Base-by-base conservation (phyloP, 1,140 invertebrate species). In the Chrysoperla carnea region DNA sequence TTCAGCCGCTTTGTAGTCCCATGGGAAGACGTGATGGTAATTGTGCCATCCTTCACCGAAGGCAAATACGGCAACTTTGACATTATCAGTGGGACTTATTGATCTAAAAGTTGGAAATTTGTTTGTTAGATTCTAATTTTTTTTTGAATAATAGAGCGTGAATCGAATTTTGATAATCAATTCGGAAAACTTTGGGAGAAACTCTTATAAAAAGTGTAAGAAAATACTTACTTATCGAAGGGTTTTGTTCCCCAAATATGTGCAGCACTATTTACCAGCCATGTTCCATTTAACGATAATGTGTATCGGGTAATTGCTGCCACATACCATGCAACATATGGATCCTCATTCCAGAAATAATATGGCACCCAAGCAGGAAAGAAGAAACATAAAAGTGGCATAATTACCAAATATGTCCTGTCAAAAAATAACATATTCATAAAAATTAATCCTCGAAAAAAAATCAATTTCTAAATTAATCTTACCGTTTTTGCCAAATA, bases 231-330 rank as follows among this genome's bases (percentile, higher is more conserved):
- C 79, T 72, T 62, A 57, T 87, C 78, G 52, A 83, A 88, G 1
- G 81, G 81, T 48, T 68, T 71, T 37, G 64, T 65, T 8, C 84
- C 84, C 61, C 70, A 82, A 44, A 80, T 68, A 54, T 87, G 83
- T 17, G 83, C 82, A 12, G 70, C 72, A 52, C 76, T 81, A 56
- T 88, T 88, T 2, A 87, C 81, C 31, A 78, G 64, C 81, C 83
- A 88, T 1, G 81, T 86, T 29, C 63, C 59, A 56, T 89, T 75
- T 9, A 88, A 62, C 2, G 60, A 60, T 5, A 73, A 37, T 9
- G 63, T 58, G 55, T 83, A 86, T 31, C 82, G 67, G 6, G 78
- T 53, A 11, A 82, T 51, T 4, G 59, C 63, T 35, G 69, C 57
- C 0, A 75, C 55, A 41, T 72, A 64, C 49, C 75, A 72, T 50